phyloP scores from a whole-genome alignment of 2,797 vertebrate genomes.

The Falco naumanni region DNA sequence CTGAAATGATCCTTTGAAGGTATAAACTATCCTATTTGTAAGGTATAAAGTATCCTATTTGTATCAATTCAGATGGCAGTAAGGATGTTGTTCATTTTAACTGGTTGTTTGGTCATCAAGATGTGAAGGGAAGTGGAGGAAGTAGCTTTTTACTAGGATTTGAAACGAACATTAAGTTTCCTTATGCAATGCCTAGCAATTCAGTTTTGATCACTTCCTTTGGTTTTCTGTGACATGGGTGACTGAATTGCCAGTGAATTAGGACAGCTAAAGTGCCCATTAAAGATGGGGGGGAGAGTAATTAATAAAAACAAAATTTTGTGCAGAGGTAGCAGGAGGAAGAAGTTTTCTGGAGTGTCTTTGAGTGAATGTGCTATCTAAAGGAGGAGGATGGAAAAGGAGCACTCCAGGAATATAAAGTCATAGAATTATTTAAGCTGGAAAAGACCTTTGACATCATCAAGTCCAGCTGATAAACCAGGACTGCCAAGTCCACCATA shows the following conservation, averaged over 20 bases:
- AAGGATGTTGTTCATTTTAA: background rate
- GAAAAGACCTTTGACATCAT: no score
- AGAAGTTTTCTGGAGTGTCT: background rate
- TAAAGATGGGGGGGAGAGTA: background rate
- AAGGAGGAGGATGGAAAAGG: background rate
- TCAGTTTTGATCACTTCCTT: background rate
- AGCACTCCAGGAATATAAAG: background rate
- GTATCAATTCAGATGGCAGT: background rate
- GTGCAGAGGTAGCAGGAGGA: background rate
- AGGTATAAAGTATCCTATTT: background rate
- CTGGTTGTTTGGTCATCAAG: background rate
- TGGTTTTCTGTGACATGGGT: background rate
- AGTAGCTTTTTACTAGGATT: background rate
- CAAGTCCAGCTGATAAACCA: no score
- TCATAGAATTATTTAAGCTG: no score
- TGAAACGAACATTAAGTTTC: background rate
- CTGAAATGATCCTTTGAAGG: background rate
- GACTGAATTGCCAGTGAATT: background rate
- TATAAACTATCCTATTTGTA: background rate
- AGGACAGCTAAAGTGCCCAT: background rate
- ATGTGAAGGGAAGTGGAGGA: background rate
- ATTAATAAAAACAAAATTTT: background rate
- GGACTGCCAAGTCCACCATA: no score
- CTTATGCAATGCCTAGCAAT: background rate
- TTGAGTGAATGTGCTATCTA: background rate